These are phyloP conservation scores for Papilio xuthus DNA, from an alignment of 1,140 invertebrate genomes.

Conservation along the genomic window DNA sequence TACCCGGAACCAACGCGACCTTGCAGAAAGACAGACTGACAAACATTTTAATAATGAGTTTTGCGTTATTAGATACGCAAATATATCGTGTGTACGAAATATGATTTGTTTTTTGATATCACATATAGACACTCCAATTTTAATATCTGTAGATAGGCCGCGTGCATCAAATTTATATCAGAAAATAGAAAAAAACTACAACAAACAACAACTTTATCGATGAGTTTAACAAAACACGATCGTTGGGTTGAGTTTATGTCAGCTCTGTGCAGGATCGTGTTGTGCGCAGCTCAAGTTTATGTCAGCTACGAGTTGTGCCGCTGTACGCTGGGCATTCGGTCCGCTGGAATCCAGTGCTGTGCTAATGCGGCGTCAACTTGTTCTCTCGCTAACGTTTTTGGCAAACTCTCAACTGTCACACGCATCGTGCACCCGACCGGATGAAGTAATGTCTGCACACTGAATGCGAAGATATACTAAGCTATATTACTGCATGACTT, in stretches of 20 bases:
- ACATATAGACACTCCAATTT: too few species aligned
- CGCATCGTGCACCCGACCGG: slow-evolving; percentile 53
- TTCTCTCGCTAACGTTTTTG: slow-evolving; percentile 62
- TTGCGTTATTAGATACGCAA: too few species aligned
- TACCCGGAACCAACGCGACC: too few species aligned
- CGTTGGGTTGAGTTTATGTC: background rate
- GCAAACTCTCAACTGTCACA: slow-evolving; percentile 72
- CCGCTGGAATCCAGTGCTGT: slow-evolving; percentile 55
- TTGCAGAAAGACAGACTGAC: too few species aligned
- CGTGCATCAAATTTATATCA: background rate
- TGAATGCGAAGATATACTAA: slow-evolving; percentile 18
- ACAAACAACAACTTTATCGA: background rate
- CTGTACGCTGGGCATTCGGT: slow-evolving; percentile 44
- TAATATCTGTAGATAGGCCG: too few species aligned
- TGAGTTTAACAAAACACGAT: slow-evolving; percentile 1
- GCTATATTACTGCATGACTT: slow-evolving; percentile 3
- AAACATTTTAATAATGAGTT: too few species aligned
- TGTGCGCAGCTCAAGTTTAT: background rate
- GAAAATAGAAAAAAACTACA: background rate
- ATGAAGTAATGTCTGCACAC: background rate
- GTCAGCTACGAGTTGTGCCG: slow-evolving; percentile 30
- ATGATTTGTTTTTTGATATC: too few species aligned
- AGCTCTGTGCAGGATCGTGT: slow-evolving; percentile 30
- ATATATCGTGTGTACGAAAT: too few species aligned
- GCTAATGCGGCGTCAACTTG: slow-evolving; percentile 60